Base-by-base conservation (phyloP, 1,140 invertebrate genomes). In the Phortica variegata region DNA sequence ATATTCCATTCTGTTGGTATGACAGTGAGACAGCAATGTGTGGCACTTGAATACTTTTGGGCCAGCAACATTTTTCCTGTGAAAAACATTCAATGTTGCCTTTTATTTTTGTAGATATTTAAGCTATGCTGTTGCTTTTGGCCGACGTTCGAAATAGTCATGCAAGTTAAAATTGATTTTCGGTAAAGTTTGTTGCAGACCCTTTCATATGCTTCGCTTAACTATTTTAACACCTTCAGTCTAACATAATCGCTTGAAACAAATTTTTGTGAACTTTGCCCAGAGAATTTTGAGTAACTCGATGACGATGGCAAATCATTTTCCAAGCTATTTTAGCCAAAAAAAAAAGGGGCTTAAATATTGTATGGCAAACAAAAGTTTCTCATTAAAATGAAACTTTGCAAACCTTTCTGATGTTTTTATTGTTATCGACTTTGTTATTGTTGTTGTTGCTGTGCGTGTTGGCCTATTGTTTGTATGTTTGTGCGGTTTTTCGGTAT, bases 331-430 rank as follows among this genome's bases (percentile, higher is more conserved):
- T n/a, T n/a, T n/a, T n/a, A n/a, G n/a, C n/a, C n/a, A n/a, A n/a
- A n/a, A n/a, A n/a, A n/a, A n/a, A n/a, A n/a, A n/a, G n/a, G n/a
- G n/a, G n/a, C n/a, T n/a, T n/a, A n/a, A n/a, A n/a, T n/a, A n/a
- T n/a, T n/a, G n/a, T n/a, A n/a, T n/a, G n/a, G n/a, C n/a, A 56
- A 57, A 63, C 63, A 68, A 66, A 68, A 68, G 65, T 68, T 68
- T 69, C 58, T 68, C 63, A 68, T 68, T 68, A 68, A 60, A 63
- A 63, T 43, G 57, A 63, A 68, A 69, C 60, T 69, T 68, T 68
- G 21, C 46, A 56, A 62, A 69, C 49, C 55, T 57, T 36, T 44
- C 58, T 56, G 43, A 20, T 43, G 40, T 33, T 47, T 29, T 26
- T 33, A 29, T 42, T 47, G 23, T 45, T 41, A n/a, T 23, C 37